These are phyloP conservation scores for Leucoma salicis DNA, from an alignment of 2,888 invertebrate genomes.

Conservation along the genomic window DNA sequence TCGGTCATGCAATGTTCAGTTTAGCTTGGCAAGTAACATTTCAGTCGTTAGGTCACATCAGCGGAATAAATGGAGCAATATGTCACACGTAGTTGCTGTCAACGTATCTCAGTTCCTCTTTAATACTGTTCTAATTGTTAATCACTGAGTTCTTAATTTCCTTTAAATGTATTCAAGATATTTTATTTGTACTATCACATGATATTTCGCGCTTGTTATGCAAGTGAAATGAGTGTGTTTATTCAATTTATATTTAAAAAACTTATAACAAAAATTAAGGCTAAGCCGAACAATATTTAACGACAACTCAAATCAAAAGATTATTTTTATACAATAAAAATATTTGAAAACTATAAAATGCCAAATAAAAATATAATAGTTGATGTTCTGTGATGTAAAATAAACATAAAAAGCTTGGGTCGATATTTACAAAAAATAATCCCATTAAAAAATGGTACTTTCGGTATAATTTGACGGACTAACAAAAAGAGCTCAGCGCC, in stretches of 20 bases:
- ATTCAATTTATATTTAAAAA: slow-evolving; percentile 28
- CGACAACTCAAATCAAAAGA: slow-evolving; percentile 48
- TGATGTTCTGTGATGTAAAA: slow-evolving; percentile 50
- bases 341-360: slow-evolving; percentile 55
- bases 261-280: slow-evolving; percentile 55
- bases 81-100: slow-evolving; percentile 15
- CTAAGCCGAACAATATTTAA: slow-evolving; percentile 54
- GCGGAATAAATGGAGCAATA: slow-evolving; percentile 34
- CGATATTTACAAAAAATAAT: slow-evolving; percentile 62
- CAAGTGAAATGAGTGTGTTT: slow-evolving; percentile 19
- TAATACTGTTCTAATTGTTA: slow-evolving; percentile 60
- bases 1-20: slow-evolving; percentile 8
- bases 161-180: slow-evolving; percentile 43
- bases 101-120: slow-evolving; percentile 34
- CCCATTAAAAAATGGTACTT: slow-evolving; percentile 30
- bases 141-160: slow-evolving; percentile 47
- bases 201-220: slow-evolving; percentile 36
- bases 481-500: slow-evolving; percentile 14
- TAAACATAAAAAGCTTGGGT: slow-evolving; percentile 54
- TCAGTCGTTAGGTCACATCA: slow-evolving; percentile 30
- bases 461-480: slow-evolving; percentile 54
- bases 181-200: slow-evolving; percentile 78
- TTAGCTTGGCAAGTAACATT: slow-evolving; percentile 40
- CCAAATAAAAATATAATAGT: slow-evolving; percentile 49
- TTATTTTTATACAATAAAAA: slow-evolving; percentile 48